phyloP scores from a whole-genome alignment of 2,797 vertebrate genomes.

The Bovichtus diacanthus region DNA sequence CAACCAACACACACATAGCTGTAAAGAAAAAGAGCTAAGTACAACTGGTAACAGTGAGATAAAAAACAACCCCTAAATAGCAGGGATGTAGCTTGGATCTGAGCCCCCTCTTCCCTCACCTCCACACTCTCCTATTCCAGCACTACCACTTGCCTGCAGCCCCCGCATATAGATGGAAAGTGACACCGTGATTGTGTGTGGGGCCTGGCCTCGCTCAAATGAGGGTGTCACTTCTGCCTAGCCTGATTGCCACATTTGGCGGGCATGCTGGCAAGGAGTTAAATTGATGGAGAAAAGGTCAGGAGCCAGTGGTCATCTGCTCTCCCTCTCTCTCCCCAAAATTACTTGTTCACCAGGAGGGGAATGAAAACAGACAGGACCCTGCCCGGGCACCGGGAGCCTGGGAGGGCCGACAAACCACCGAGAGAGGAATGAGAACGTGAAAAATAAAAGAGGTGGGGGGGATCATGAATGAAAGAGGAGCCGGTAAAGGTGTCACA shows the following conservation, averaged over 20 bases:
- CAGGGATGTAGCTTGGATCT: constrained; percentile 43
- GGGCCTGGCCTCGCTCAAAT: constrained; percentile 79
- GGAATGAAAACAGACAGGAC: constrained; percentile 87
- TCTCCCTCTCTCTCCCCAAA: constrained; percentile 83
- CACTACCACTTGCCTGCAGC: constrained; percentile 56
- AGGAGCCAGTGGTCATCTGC: constrained; percentile 86
- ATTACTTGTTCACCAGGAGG: constrained; percentile 82
- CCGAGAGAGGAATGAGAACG: constrained; percentile 66
- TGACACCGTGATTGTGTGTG: constrained; percentile 84
- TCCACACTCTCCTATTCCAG: constrained; percentile 24
- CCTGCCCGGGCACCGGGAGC: constrained; percentile 61
- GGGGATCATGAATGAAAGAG: constrained; percentile 29
- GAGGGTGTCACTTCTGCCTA: constrained; percentile 87
- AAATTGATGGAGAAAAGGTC: constrained; percentile 93
- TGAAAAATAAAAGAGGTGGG: constrained; percentile 41
- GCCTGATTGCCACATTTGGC: constrained; percentile 85
- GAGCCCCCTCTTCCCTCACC: constrained; percentile 21
- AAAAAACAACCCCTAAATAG: constrained; percentile 13
- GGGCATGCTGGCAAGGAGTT: constrained; percentile 72
- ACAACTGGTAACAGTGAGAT: constrained; percentile 3
- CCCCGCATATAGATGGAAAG: constrained; percentile 77
- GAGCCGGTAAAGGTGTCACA: constrained; percentile 57
- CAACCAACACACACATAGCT: not conserved
- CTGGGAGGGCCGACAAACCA: constrained; percentile 62
- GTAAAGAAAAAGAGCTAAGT: not conserved